These are phyloP conservation scores for Alviniconcha marisindica DNA, from an alignment of 1,140 invertebrate species.

Conservation along the genomic window DNA sequence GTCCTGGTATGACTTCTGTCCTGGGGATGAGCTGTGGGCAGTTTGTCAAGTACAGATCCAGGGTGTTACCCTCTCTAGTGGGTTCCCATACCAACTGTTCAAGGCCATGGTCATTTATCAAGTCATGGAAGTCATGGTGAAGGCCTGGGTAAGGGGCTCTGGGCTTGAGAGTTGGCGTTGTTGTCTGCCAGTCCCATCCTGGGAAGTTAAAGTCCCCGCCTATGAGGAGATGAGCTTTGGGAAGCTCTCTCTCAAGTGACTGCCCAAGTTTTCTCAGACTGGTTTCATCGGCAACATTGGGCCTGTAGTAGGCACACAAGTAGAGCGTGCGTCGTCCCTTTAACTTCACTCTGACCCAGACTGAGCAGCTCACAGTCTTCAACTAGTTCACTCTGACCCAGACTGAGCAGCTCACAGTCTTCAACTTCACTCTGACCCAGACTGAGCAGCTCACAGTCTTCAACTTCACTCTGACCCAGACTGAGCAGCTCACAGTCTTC, in stretches of 20 bases:
- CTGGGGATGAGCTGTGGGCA: neutral
- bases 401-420: too few species aligned
- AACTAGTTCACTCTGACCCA: too few species aligned
- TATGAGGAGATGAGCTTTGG: neutral
- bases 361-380: neutral
- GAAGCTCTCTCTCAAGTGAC: neutral
- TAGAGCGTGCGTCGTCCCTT: neutral
- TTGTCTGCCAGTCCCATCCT: neutral
- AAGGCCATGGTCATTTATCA: neutral
- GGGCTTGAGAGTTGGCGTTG: neutral
- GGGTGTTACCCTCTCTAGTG: neutral
- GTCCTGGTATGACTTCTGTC: neutral
- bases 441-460: too few species aligned
- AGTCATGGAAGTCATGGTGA: neutral
- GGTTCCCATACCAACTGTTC: conserved; percentile 3
- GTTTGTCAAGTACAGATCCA: neutral
- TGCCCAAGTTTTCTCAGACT: neutral
- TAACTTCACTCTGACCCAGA: neutral
- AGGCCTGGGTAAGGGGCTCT: neutral
- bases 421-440: too few species aligned
- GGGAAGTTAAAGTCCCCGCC: neutral
- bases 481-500: too few species aligned
- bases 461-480: too few species aligned
- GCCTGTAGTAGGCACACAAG: neutral
- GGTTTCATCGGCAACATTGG: neutral